Evolutionary conservation across 2,797 vertebrate genomes (phyloP).

Genomic region (Tinamus major): DNA sequence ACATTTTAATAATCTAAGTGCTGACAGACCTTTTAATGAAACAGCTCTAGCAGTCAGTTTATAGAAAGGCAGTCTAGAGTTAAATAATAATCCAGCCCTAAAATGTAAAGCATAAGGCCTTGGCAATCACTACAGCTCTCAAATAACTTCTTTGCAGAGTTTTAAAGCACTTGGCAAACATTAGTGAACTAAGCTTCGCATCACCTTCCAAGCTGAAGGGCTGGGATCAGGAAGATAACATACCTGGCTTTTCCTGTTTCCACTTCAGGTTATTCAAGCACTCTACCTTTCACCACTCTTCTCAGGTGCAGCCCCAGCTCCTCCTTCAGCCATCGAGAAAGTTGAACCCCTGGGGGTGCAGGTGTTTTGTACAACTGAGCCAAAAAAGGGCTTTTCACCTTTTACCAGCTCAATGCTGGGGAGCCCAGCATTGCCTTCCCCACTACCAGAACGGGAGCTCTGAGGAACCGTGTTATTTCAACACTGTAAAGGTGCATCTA

Average conservation of each 20-base stretch:
- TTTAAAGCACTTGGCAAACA: neutral
- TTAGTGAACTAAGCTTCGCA: neutral
- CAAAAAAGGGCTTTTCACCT: neutral
- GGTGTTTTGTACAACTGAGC: neutral
- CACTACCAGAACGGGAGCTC: neutral
- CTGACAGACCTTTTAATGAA: conserved; percentile 44
- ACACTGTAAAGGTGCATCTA: neutral
- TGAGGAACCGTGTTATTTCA: neutral
- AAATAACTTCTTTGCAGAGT: neutral
- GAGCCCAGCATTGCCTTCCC: neutral
- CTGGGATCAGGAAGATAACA: neutral
- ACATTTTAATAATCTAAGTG: neutral
- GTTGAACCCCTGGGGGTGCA: neutral
- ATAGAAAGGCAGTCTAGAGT: neutral
- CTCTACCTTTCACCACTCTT: neutral
- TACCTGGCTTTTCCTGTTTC: neutral
- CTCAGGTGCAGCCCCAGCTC: neutral
- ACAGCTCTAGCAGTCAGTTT: neutral
- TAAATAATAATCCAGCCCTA: neutral
- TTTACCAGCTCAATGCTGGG: neutral
- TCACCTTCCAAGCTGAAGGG: neutral
- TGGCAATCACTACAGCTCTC: neutral
- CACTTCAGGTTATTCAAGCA: neutral
- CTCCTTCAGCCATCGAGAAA: neutral
- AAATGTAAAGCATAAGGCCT: neutral